These are phyloP conservation scores for Galeopterus variegatus DNA, from an alignment of 2,113 vertebrate species.

Conservation along the genomic window DNA sequence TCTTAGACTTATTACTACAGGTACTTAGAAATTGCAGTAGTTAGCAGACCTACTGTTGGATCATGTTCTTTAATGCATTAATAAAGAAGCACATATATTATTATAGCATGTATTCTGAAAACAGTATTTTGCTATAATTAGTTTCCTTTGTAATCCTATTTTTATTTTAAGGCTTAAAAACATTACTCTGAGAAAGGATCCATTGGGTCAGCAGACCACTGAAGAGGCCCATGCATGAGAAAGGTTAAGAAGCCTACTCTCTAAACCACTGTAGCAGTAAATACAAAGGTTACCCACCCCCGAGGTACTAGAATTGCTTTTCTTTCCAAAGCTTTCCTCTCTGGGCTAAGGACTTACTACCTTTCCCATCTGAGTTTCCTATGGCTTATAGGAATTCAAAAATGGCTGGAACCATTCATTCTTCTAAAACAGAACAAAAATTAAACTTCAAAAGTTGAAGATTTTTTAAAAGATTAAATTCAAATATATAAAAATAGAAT, in stretches of 20 bases:
- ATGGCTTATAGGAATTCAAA: background rate
- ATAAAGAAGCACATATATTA: background rate
- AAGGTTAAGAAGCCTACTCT: background rate
- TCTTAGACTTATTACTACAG: background rate
- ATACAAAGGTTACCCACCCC: background rate
- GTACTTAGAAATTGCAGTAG: background rate
- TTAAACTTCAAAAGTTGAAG: background rate
- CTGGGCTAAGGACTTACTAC: background rate
- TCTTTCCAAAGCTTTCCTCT: background rate
- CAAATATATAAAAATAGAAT: background rate
- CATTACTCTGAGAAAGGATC: background rate
- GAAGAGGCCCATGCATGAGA: background rate
- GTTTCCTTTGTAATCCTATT: background rate
- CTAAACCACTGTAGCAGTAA: background rate
- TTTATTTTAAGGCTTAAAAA: conserved; percentile 28
- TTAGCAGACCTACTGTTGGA: background rate
- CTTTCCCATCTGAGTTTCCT: background rate
- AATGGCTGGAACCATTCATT: background rate
- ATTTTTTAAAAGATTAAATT: background rate
- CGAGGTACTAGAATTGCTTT: background rate
- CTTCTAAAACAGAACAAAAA: background rate
- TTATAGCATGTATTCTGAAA: background rate
- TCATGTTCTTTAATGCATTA: background rate
- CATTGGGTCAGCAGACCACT: background rate
- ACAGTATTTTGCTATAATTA: background rate